Percentiles rank a stretch among this genome's conserved stretches.
These are phyloP conservation scores for Alexandromys fortis DNA, from an alignment of 2,113 vertebrate species.

Conservation along the genomic window DNA sequence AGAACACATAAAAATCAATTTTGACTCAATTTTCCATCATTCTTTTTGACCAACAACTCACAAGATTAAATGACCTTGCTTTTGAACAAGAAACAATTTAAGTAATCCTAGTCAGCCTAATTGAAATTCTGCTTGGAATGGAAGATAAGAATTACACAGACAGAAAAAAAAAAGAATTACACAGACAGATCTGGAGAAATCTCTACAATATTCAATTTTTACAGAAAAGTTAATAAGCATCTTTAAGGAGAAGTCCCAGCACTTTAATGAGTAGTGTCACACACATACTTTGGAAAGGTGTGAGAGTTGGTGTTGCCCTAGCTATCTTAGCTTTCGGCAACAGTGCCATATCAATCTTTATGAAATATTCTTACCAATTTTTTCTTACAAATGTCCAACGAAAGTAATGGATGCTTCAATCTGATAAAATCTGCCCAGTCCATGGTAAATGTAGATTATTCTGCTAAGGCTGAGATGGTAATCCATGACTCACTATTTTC, in stretches of 20 bases:
- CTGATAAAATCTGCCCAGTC: background rate
- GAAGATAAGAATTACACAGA: background rate
- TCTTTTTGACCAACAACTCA: slow-evolving; percentile 37
- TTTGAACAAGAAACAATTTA: slow-evolving; percentile 10
- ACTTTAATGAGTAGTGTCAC: background rate
- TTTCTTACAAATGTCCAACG: background rate
- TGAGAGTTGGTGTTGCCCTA: background rate
- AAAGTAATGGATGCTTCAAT: slow-evolving; percentile 8
- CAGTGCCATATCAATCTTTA: background rate
- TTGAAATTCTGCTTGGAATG: background rate
- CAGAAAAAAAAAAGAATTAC: background rate
- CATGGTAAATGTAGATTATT: background rate
- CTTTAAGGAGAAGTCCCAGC: background rate
- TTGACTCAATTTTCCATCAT: slow-evolving; percentile 25
- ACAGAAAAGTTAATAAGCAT: background rate
- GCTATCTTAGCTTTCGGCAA: background rate
- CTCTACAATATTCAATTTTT: background rate
- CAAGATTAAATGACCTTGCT: background rate
- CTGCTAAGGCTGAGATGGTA: background rate
- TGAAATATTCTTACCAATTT: background rate
- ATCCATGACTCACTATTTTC: background rate
- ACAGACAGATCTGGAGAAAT: background rate
- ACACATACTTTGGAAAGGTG: background rate
- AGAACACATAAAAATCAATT: slow-evolving; percentile 38
- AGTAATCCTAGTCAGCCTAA: background rate